Base-by-base conservation (phyloP, 2,113 vertebrate species). In the Odocoileus virginianus region DNA sequence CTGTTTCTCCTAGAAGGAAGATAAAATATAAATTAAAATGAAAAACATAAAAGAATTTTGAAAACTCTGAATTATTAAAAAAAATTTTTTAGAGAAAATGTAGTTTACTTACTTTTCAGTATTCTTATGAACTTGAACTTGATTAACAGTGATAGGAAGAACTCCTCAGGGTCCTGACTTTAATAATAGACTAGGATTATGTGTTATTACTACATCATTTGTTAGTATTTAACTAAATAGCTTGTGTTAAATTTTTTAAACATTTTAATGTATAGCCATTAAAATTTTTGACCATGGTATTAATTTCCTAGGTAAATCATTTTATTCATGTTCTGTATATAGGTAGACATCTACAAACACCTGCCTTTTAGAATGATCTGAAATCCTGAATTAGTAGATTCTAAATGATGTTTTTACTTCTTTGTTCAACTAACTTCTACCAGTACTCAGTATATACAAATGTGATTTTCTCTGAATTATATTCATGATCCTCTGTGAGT, bases 11-110 rank as follows among this genome's bases (percentile, higher is more conserved):
- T 85, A 95, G 55, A 84, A 54, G 43, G 21, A 67, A 76, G n/a
- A 91, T 15, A 85, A 91, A 94, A 52, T 94, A 52, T 64, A 86
- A 76, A 87, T 92, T 89, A 78, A 96, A 95, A 67, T 89, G 54
- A 96, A 96, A 87, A 95, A 71, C 52, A 97, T 78, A 92, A 89
- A 45, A 82, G 71, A 95, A 76, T 94, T 97, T 97, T 97, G 30
- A 91, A 74, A 97, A 94, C 30, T 96, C 58, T 97, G 15, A 95
- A 83, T 85, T 83, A 89, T 55, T 55, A 28, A 54, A 83, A 87
- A n/a, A 64, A 33, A 17, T 0, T 94, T 94, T 21, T 15, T 36
- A 95, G 88, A 90, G 71, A 92, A 54, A 81, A 57, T 71, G 7
- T 50, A 60, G 28, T 83, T 79, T 91, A 67, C 8, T 88, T 93